Evolutionary conservation across 2,113 vertebrate genomes (phyloP), one percentile per base, ranked within the genome.

Genomic region (Hyperopisus bebe): DNA sequence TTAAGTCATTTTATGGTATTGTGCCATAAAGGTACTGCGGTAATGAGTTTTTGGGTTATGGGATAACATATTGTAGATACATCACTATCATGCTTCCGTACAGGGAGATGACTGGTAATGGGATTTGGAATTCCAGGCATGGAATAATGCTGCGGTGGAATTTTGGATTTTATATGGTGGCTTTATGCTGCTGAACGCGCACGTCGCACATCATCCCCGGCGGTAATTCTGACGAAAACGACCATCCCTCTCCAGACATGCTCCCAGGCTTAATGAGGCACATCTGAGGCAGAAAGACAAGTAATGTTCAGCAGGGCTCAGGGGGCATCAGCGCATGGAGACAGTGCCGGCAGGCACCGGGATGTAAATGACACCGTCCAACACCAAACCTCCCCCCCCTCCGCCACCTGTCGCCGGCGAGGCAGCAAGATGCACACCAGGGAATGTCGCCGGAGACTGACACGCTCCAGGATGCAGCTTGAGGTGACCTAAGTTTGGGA

Each of bases 261-360:
- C 15, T 51, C 27, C 47, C n/a, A 31, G 85, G 85, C n/a, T 87
- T 87, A 87, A 87, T 87, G 85, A 87, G 85, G 85, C 85, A 87
- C 47, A 47, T 87, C 85, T 87, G 85, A 87, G 50, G 85, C 50
- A 47, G 50, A 55, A 27, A 87, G 85, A 87, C 85, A 87, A 87
- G 85, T 27, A 39, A 53, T 87, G 85, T 87, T 87, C 47, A 86
- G 47, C 47, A 27, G 84, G 84, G 84, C 84, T 86, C 47, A 47
- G 85, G 85, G 85, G 85, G 85, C 50, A 87, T 53, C 48, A 47
- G 85, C 31, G 50, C 50, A 39, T 50, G 11, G 85, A 53, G 85
- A 87, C 85, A 31, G 5, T 53, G 85, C 85, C 31, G 85, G 24
- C 85, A 53, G 85, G 85, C 50, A 27, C 50, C 4, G n/a, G 47